These are phyloP conservation scores for Helarctos malayanus DNA, from an alignment of 2,797 vertebrate species.

Conservation along the genomic window DNA sequence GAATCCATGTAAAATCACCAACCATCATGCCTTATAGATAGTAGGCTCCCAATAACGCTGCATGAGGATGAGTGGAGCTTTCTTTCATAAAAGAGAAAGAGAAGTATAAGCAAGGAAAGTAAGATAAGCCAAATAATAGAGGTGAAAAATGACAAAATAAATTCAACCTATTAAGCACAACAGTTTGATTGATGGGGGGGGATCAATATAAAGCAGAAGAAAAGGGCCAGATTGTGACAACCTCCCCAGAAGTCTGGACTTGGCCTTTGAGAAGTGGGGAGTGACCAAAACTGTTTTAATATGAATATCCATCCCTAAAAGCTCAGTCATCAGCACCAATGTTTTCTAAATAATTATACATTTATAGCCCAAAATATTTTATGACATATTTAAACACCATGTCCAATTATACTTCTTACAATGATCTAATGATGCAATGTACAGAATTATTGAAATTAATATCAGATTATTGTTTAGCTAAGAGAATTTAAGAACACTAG, in stretches of 20 bases:
- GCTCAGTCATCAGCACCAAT: not conserved
- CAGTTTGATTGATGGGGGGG: not conserved
- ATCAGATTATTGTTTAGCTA: constrained; percentile 72
- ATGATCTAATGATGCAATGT: constrained; percentile 54
- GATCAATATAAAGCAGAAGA: not conserved
- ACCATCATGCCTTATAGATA: not conserved
- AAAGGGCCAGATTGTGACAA: not conserved
- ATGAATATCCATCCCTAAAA: not conserved
- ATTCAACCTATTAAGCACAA: not conserved
- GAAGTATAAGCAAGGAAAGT: not conserved
- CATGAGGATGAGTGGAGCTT: not conserved
- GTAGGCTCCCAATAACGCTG: not conserved
- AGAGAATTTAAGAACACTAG: constrained; percentile 22
- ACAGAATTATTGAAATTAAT: constrained; percentile 35
- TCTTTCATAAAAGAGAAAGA: not conserved
- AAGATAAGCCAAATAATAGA: not conserved
- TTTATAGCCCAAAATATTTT: constrained; percentile 54
- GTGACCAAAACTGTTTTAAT: not conserved
- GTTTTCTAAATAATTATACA: constrained; percentile 57
- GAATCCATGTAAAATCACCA: not conserved
- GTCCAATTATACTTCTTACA: constrained; percentile 51
- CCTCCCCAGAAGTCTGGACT: not conserved
- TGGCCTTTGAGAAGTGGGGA: not conserved
- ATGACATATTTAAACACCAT: constrained; percentile 23
- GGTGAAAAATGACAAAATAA: not conserved